These are phyloP conservation scores for Automeris io DNA, from an alignment of 2,888 invertebrate species.

Conservation along the genomic window DNA sequence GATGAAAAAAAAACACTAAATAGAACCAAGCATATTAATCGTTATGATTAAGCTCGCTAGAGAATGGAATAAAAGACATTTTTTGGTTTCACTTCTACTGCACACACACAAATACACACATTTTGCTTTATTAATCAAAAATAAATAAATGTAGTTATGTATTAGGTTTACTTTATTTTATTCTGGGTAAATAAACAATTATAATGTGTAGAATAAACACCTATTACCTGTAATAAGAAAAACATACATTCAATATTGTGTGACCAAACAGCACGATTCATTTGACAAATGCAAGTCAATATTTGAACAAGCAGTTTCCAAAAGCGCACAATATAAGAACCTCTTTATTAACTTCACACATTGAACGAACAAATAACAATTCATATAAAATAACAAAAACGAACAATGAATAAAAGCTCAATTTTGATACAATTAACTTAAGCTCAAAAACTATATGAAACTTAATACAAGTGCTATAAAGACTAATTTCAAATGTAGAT, in stretches of 20 bases:
- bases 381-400: conserved; percentile 29
- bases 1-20: too few species aligned
- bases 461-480: rapidly evolving
- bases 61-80: too few species aligned
- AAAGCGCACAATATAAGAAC: conserved; percentile 47
- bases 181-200: too few species aligned
- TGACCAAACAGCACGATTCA: conserved; percentile 36
- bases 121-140: too few species aligned
- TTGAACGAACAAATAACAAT: conserved; percentile 54
- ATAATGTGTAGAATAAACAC: too few species aligned
- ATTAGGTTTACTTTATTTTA: too few species aligned
- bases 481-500: conserved; percentile 17
- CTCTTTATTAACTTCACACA: conserved; percentile 53
- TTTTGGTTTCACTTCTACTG: too few species aligned
- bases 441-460: conserved; percentile 6
- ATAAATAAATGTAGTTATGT: too few species aligned
- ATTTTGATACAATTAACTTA: background rate
- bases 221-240: too few species aligned
- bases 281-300: conserved; percentile 49
- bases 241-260: background rate
- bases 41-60: too few species aligned
- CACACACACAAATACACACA: too few species aligned
- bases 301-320: conserved; percentile 50
- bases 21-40: too few species aligned
- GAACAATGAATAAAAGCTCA: conserved; percentile 4